These are phyloP conservation scores for Caenorhabditis inopinata DNA, from an alignment of 1,140 invertebrate genomes.

Conservation along the genomic window DNA sequence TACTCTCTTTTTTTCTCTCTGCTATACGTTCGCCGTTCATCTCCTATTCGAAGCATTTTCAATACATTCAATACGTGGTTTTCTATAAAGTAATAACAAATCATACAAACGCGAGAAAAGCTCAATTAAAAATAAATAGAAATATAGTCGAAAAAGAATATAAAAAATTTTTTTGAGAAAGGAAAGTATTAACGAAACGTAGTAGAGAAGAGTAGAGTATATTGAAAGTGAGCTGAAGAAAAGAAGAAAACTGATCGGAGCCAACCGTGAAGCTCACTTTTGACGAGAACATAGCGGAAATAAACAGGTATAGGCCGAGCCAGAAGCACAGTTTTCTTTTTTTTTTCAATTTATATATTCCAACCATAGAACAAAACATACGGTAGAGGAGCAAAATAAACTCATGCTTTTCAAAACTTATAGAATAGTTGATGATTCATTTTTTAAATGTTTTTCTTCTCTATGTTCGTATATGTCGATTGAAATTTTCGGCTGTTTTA, in stretches of 20 bases:
- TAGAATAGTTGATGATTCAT: background rate
- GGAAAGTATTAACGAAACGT: background rate
- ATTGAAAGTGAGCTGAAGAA: background rate
- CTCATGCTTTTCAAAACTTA: background rate
- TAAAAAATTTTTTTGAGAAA: background rate
- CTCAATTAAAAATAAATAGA: no score
- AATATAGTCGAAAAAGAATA: background rate
- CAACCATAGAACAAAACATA: background rate
- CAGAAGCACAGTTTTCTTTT: background rate
- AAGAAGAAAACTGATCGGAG: conserved; percentile 17
- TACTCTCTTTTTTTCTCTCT: no score
- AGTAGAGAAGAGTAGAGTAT: no score
- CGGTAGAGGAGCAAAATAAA: background rate
- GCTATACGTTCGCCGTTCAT: no score
- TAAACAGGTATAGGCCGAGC: background rate
- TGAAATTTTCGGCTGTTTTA: no score
- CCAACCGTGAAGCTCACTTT: background rate
- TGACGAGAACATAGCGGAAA: conserved; percentile 6
- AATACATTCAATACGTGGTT: no score
- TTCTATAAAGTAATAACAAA: no score
- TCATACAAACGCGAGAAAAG: no score
- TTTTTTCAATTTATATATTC: background rate
- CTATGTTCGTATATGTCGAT: no score
- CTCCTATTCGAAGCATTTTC: no score
- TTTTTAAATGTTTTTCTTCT: background rate